phyloP scores from a whole-genome alignment of 2,888 invertebrate genomes.

The Cantharis nigra region DNA sequence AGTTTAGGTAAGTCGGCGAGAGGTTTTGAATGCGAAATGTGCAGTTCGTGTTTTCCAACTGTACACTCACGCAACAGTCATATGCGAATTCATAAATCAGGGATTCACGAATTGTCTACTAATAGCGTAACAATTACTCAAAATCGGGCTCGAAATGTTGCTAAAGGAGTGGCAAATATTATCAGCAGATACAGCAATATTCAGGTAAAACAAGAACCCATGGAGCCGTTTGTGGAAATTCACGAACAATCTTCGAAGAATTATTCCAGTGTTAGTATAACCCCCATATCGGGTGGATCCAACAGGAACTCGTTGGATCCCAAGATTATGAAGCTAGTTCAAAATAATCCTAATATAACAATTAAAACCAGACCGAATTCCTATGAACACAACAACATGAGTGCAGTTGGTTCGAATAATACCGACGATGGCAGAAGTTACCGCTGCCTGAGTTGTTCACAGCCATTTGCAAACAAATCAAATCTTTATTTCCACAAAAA shows the following conservation, averaged over 20 bases:
- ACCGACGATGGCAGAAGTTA: constrained; percentile 45
- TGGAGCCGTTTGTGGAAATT: constrained; percentile 53
- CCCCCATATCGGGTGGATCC: constrained; percentile 49
- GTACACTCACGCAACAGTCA: constrained; percentile 54
- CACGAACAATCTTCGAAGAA: constrained; percentile 42
- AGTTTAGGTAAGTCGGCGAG: constrained; percentile 33
- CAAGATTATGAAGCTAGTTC: constrained; percentile 52
- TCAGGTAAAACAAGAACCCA: constrained; percentile 48
- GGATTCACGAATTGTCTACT: constrained; percentile 12
- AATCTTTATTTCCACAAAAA: constrained; percentile 56
- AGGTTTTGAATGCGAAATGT: constrained; percentile 52
- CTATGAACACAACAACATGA: neutral
- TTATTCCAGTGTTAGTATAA: constrained; percentile 49
- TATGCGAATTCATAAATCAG: constrained; percentile 55
- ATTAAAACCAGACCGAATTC: constrained; percentile 42
- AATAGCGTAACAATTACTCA: constrained; percentile 20
- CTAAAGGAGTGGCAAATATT: constrained; percentile 10
- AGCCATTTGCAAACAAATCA: constrained; percentile 54
- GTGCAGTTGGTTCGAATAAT: constrained; percentile 7
- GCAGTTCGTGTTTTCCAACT: constrained; percentile 53
- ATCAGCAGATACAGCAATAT: constrained; percentile 21
- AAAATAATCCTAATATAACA: constrained; percentile 54
- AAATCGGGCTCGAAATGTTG: constrained; percentile 10
- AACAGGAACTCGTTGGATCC: constrained; percentile 46
- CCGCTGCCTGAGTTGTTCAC: constrained; percentile 54